Base-by-base conservation (phyloP, 2,888 invertebrate species). In the Coelogynopora nodosa region DNA sequence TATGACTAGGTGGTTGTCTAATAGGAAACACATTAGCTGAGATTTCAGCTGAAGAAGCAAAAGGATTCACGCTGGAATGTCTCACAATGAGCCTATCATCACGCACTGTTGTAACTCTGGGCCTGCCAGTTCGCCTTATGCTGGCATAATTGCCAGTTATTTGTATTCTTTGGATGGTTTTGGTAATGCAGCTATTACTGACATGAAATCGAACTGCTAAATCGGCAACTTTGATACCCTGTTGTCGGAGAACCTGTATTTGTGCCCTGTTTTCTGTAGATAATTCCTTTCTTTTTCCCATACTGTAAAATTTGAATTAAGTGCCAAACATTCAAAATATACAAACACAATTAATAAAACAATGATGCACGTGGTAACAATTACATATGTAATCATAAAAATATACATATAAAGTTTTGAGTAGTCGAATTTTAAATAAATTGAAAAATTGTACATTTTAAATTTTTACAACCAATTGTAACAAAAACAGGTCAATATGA, bases 211-310 rank as follows among this genome's bases (percentile, higher is more conserved):
- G 74, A 74, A 23, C 74, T 74, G 74, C 74, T 74, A 74, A 13
- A 13, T 74, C 74, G 23, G 74, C 23, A 74, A 74, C 23, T 74
- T 74, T 74, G 74, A 74, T 23, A 74, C 74, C 74, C 23, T 74
- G 74, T 74, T 74, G 10, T 74, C 74, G 74, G 5, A 74, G 23
- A 13, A 74, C 23, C 23, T 74, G 74, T 13, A 74, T 49, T 74
- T 74, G 74, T 74, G 74, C 74, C 23, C 18, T 74, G 74, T 23
- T 13, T 74, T 74, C 74, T 74, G 74, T 13, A 74, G 74, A 74
- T 74, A 74, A 74, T 74, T 74, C 23, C 74, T 74, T 74, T 74
- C 18, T 74, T 74, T 74, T 74, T 26, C 74, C 74, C 27, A 74
- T 74, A 26, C 74, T 74, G 5, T 23, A 5, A 74, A 74, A 74